Conservation (phyloP, 2,797 vertebrate genomes). For the Semaprochilodus insignis region DNA sequence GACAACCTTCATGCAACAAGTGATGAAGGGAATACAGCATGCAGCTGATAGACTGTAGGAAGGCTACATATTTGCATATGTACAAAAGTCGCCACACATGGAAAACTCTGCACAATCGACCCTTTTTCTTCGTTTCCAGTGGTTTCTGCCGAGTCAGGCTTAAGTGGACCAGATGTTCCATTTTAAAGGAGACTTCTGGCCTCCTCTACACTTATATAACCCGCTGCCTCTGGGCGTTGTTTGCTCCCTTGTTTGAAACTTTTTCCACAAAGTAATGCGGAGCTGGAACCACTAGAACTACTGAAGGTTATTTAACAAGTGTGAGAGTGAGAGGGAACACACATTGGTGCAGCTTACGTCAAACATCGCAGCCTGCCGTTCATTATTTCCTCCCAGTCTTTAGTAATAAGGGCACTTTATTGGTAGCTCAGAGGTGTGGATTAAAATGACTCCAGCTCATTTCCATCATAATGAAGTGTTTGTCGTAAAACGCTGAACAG, state of each 20-base stretch:
- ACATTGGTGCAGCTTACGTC: not conserved
- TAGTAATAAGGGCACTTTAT: constrained; percentile 7
- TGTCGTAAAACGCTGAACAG: not conserved
- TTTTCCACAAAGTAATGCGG: constrained; percentile 43
- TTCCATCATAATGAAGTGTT: not conserved
- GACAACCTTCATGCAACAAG: constrained; percentile 14
- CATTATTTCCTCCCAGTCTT: constrained; percentile 8
- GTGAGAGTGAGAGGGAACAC: not conserved
- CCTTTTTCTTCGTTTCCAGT: constrained; percentile 32
- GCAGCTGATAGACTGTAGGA: not conserved
- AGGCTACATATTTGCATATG: not conserved
- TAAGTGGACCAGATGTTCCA: constrained; percentile 53
- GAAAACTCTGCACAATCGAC: constrained; percentile 6
- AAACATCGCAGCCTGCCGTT: not conserved
- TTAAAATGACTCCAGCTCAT: not conserved
- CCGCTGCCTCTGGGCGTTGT: constrained; percentile 30
- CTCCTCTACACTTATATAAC: constrained; percentile 56
- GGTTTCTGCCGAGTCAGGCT: constrained; percentile 41
- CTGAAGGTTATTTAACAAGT: constrained; percentile 30
- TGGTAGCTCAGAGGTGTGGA: constrained; percentile 16
- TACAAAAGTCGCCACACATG: not conserved
- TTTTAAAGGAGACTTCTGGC: constrained; percentile 49
- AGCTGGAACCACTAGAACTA: constrained; percentile 19
- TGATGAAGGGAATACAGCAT: not conserved
- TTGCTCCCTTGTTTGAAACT: constrained; percentile 45